phyloP scores from a whole-genome alignment of 53 echinoderm and acorn worm species.

The Pentamera pediparva region DNA sequence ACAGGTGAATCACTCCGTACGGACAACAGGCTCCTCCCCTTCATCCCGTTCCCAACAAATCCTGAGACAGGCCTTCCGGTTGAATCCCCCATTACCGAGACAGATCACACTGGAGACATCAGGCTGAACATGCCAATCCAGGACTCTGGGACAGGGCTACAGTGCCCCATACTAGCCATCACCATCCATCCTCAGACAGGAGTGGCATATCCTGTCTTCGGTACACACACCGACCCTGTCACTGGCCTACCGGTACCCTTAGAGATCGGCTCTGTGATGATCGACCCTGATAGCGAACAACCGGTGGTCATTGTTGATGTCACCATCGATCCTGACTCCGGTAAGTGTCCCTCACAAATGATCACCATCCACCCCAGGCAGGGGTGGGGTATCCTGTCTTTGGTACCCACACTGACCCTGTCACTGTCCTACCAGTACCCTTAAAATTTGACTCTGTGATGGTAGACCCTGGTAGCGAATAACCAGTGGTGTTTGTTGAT shows the following conservation, averaged over 20 bases:
- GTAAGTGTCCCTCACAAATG: slow-evolving; percentile 68
- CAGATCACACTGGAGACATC: slow-evolving; percentile 69
- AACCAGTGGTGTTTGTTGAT: slow-evolving; percentile 79
- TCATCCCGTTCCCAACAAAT: slow-evolving; percentile 82
- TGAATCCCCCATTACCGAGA: slow-evolving; percentile 50
- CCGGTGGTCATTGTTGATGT: slow-evolving; percentile 82
- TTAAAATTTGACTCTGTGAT: slow-evolving; percentile 89
- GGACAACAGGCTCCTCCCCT: slow-evolving; percentile 83
- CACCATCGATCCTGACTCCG: slow-evolving; percentile 74
- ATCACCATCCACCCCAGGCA: slow-evolving; percentile 95
- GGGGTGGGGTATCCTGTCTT: slow-evolving; percentile 92
- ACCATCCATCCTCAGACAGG: slow-evolving; percentile 98
- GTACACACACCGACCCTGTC: slow-evolving; percentile 96
- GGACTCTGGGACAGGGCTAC: slow-evolving; percentile 78
- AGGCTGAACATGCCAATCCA: slow-evolving; percentile 71
- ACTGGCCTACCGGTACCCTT: slow-evolving; percentile 90
- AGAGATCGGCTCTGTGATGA: slow-evolving; percentile 91
- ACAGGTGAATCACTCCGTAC: slow-evolving; percentile 76
- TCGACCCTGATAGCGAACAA: slow-evolving; percentile 92
- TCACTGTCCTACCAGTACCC: slow-evolving; percentile 85
- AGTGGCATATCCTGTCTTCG: slow-evolving; percentile 88
- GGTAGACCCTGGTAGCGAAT: slow-evolving; percentile 93
- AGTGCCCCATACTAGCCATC: slow-evolving; percentile 79
- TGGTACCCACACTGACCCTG: slow-evolving; percentile 96
- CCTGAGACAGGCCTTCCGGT: slow-evolving; percentile 65